phyloP scores from a whole-genome alignment of 2,797 vertebrate genomes.

The Bucorvus abyssinicus region DNA sequence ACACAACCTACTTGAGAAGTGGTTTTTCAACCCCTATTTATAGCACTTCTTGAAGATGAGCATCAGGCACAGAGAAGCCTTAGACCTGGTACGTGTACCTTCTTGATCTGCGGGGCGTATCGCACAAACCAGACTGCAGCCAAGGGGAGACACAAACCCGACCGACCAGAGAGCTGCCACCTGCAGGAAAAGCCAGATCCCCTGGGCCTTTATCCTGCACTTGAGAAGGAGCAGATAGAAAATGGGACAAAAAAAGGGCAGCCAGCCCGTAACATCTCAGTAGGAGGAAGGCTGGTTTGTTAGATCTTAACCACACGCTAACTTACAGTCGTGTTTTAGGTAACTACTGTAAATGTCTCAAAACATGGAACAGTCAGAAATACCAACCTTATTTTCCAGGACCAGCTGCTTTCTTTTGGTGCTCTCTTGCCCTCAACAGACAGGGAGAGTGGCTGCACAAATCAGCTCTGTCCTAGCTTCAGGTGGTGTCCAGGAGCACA shows the following conservation, averaged over 20 bases:
- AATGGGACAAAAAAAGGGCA: neutral
- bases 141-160: rapidly evolving
- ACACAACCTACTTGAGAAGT: neutral
- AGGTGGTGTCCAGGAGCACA: no score
- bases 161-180: neutral
- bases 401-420: no score
- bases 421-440: no score
- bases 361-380: no score
- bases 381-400: no score
- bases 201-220: rapidly evolving
- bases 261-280: neutral
- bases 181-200: neutral
- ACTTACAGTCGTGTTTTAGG: no score
- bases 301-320: no score
- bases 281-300: no score
- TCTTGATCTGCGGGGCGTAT: neutral
- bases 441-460: no score
- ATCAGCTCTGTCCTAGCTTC: no score
- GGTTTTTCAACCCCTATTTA: neutral
- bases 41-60: neutral
- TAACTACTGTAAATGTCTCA: no score
- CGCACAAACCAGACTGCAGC: neutral
- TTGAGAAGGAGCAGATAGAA: neutral
- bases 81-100: neutral
- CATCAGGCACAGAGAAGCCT: neutral